Base-by-base conservation (phyloP, 2,888 invertebrate species). In the Drosophila niveifrons region DNA sequence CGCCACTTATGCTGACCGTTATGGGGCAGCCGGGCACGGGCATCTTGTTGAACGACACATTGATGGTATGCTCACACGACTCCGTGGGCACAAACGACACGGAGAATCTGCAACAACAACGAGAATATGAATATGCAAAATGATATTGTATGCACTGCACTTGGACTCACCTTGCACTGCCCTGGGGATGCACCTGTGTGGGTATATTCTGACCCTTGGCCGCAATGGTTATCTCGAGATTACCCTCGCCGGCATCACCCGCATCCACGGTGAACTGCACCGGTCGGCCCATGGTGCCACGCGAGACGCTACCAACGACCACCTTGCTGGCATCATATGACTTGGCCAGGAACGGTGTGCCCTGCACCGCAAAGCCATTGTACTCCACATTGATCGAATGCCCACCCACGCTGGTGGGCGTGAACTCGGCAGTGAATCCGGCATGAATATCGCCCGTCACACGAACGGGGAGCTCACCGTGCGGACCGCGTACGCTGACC, bases 251-350 rank as follows among this genome's bases (percentile, higher is more conserved):
- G 50, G 99, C 98, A 92, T 98, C 96, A 74, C 97, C 97, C 2
- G 98, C 98, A 92, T 99, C 98, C 56, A 99, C 98, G 15, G 97
- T 97, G 90, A 98, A 96, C 89, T 98, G 97, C n/a, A 98, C 97
- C 3, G 97, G 96, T 78, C 98, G 95, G 56, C 98, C 98, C 9
- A 98, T 96, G n/a, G 95, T 95, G 64, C 96, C 96, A 23, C 96
- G 95, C 11, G 96, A 95, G 47, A 97, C 96, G 79, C 96, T 95
- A 51, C 95, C 95, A 43, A 98, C 97, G 83, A 95, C 94, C 17
- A 97, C 97, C 90, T 96, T 95, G 75, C 96, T 96, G 29, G 98
- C 97, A 93, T 99, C 98, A 92, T 98, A 98, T 0, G 97, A 97
- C 93, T 98, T 97, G 73, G 97, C 97, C 75, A 96, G 94, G 92